Evolutionary conservation across 1,140 invertebrate species (phyloP), one percentile per base, ranked within the genome.

Genomic region (Coboldia fuscipes): DNA sequence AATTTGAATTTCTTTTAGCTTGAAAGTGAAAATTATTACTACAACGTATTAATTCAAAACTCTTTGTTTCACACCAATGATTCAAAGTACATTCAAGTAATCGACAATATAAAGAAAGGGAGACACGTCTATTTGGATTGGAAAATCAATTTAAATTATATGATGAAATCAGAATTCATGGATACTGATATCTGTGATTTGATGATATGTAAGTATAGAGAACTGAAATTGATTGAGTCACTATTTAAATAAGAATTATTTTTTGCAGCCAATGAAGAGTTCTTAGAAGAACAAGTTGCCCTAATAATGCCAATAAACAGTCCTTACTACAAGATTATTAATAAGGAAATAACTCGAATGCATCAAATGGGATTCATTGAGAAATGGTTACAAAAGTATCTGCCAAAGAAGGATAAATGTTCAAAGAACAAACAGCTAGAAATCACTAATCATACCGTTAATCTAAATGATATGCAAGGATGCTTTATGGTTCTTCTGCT

Each of bases 391-490:
- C 48, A 61, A 3, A 68, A 75, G 23, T 77, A 76, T 50, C 61
- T 84, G 46, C 82, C 83, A 1, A 66, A 67, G 39, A 74, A 72
- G 38, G 77, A 90, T 53, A 69, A 73, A 35, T 90, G 86, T 47
- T 80, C 68, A 58, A 69, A 67, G 42, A 61, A 56, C 23, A 51
- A 58, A 30, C 57, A 58, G 34, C 61, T 66, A 5, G 73, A 75
- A 51, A 77, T 75, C 6, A 70, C 70, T 19, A 84, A 82, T 48
- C 78, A 84, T 43, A 83, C 77, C 32, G 80, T 89, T 3, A 79
- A 83, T 45, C 63, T 86, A 39, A 63, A 73, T 35, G 83, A 89
- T 45, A 89, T 89, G 82, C 79, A 88, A 51, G 85, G 83, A 19
- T 85, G n/a, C n/a, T n/a, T n/a, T n/a, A n/a, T n/a, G n/a, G n/a